Evolutionary conservation across 2,113 vertebrate genomes (phyloP).

Genomic region (Girardinichthys multiradiatus): DNA sequence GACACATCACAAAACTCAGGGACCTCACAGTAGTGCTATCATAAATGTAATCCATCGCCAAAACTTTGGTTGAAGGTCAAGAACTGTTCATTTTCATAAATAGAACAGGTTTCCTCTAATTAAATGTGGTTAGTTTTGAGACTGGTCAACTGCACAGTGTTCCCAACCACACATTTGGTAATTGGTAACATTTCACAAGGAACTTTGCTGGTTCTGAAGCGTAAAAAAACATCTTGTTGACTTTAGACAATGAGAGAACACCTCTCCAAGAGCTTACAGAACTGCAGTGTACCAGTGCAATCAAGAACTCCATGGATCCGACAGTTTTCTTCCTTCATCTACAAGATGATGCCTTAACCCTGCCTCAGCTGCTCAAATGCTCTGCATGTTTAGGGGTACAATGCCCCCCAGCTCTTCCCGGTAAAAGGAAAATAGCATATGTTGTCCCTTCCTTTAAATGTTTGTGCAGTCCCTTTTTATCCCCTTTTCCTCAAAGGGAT

Average conservation of each 20-base stretch:
- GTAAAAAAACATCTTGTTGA: neutral
- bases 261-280: neutral
- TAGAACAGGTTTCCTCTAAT: neutral
- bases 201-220: neutral
- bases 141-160: neutral
- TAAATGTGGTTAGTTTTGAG: neutral
- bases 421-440: neutral
- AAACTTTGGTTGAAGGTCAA: slow-evolving; percentile 8
- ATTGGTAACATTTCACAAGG: no score
- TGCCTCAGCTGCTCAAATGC: no score
- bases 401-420: no score
- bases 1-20: slow-evolving; percentile 33
- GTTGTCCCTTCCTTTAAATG: neutral
- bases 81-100: neutral
- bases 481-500: slow-evolving; percentile 26
- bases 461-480: neutral
- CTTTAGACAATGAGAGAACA: neutral
- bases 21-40: slow-evolving; percentile 26
- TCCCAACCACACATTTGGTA: no score
- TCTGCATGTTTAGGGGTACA: no score
- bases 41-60: slow-evolving; percentile 26
- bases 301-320: neutral
- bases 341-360: no score
- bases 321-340: no score
- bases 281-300: no score